Evolutionary conservation across 2,888 invertebrate species (phyloP).

Genomic region (Labia minor): DNA sequence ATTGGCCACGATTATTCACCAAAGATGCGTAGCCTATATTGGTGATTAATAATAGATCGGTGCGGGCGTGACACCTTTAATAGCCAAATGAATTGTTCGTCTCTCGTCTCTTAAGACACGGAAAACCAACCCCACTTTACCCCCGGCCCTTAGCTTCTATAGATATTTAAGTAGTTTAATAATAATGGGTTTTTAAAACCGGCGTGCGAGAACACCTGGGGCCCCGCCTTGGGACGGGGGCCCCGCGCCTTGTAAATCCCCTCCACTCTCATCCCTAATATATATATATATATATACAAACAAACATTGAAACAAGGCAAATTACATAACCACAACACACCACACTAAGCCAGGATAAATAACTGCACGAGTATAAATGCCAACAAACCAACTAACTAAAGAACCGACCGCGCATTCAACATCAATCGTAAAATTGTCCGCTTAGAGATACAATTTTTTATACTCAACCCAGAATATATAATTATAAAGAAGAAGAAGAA

Average conservation of each 20-base stretch:
- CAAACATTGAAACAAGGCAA: constrained; percentile 7
- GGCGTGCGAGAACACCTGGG: neutral
- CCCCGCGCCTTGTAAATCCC: neutral
- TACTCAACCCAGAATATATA: neutral
- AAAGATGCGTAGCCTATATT: constrained; percentile 13
- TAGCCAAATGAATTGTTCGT: constrained; percentile 7
- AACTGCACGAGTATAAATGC: constrained; percentile 3
- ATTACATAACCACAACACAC: neutral
- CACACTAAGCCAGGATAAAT: constrained; percentile 6
- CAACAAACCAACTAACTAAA: constrained; percentile 2
- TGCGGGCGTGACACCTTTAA: constrained; percentile 4
- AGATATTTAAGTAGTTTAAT: constrained; percentile 13
- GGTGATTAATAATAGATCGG: constrained; percentile 8
- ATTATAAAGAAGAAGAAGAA: neutral
- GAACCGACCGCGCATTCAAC: neutral
- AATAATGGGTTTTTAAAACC: constrained; percentile 4
- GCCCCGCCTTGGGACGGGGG: neutral
- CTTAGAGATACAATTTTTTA: neutral
- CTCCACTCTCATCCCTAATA: neutral
- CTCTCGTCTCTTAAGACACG: constrained; percentile 13
- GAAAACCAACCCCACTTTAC: neutral
- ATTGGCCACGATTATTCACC: constrained; percentile 13
- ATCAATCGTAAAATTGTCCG: constrained; percentile 8
- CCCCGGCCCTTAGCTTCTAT: neutral
- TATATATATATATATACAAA: neutral